These are phyloP conservation scores for Leiothrix lutea DNA, from an alignment of 2,113 vertebrate genomes.

Conservation along the genomic window DNA sequence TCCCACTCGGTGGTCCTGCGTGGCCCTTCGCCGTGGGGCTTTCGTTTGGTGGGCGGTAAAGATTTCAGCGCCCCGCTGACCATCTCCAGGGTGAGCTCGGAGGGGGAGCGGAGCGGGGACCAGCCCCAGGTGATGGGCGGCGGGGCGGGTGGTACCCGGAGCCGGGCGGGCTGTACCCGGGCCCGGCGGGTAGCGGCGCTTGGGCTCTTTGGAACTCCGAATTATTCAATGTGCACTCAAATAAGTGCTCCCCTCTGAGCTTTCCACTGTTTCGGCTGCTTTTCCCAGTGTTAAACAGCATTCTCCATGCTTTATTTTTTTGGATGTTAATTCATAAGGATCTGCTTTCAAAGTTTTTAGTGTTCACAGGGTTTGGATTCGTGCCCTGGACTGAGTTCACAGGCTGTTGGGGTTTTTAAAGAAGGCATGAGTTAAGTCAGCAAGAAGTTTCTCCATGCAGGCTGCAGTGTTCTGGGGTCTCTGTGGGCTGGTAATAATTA, in stretches of 20 bases:
- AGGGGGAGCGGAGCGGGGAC: background rate
- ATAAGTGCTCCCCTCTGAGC: rapidly evolving
- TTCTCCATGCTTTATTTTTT: background rate
- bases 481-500: slow-evolving; percentile 39
- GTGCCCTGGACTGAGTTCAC: background rate
- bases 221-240: rapidly evolving
- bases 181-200: rapidly evolving
- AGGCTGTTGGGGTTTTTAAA: background rate
- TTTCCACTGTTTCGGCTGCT: background rate
- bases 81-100: slow-evolving; percentile 89
- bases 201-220: rapidly evolving
- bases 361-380: background rate
- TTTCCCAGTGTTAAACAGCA: background rate
- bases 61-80: slow-evolving; percentile 93
- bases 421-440: background rate
- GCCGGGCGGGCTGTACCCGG: no score
- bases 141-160: background rate
- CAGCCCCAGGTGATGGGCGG: background rate
- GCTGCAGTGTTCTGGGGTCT: background rate
- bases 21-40: slow-evolving; percentile 95
- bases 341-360: background rate
- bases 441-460: background rate
- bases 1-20: slow-evolving; percentile 84
- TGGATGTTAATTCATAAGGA: background rate
- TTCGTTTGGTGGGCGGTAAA: slow-evolving; percentile 91